phyloP scores from a whole-genome alignment of 2,113 vertebrate genomes.

The Typhlomys cinereus region DNA sequence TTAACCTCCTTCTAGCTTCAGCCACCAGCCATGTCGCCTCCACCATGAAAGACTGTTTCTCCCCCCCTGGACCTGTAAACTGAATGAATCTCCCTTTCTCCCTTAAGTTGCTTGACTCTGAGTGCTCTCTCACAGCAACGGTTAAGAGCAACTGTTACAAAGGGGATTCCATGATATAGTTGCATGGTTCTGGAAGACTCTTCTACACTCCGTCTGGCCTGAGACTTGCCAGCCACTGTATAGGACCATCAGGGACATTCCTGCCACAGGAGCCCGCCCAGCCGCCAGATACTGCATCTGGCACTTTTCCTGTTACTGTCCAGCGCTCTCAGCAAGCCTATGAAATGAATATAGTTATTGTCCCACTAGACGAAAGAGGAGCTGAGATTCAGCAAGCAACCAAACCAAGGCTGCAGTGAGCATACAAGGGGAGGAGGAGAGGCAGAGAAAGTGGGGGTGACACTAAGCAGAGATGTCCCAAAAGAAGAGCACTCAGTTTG shows the following conservation, averaged over 20 bases:
- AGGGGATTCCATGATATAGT: neutral
- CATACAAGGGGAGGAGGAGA: neutral
- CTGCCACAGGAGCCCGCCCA: neutral
- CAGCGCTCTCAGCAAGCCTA: neutral
- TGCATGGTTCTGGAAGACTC: neutral
- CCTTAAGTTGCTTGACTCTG: too few species aligned
- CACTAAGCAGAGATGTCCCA: fast-evolving
- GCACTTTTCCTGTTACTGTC: neutral
- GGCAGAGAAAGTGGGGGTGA: neutral
- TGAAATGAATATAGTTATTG: neutral
- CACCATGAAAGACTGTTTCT: too few species aligned
- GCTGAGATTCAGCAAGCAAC: conserved; percentile 7
- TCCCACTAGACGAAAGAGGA: neutral
- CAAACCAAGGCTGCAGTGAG: neutral
- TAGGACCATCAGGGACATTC: neutral
- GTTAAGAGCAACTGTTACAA: too few species aligned
- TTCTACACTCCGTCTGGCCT: neutral
- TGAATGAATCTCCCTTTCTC: too few species aligned
- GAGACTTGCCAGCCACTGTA: neutral
- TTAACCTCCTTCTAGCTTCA: too few species aligned
- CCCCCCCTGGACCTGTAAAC: too few species aligned
- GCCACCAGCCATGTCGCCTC: too few species aligned
- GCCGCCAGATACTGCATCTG: too few species aligned
- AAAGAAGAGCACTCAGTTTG: neutral
- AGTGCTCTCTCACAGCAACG: too few species aligned